Base-by-base conservation (phyloP, 92 coral and sea anemone species). In the Phenganax marumi region DNA sequence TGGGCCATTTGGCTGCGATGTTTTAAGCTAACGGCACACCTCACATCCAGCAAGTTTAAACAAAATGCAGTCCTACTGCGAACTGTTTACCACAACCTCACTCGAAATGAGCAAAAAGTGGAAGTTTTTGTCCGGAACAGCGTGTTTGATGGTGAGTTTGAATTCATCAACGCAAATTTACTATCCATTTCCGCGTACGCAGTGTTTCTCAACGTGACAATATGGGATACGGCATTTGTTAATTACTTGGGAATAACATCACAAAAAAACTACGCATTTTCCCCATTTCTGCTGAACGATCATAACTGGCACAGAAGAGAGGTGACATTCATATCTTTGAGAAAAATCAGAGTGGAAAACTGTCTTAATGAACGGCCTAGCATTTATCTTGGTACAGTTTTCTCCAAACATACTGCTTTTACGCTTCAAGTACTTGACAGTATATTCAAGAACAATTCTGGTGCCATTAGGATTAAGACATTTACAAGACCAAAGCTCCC, bases 391-490 rank as follows among this genome's bases (percentile, higher is more conserved):
- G 2, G 6, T 17, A 6, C 33, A 12, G 12, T 12, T 13, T 24
- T 33, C 50, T 25, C 11, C 17, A 33, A 10, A 0, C 72, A 10
- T 33, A 49, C 72, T 10, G 6, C 48, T 33, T 66, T 66, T 19
- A 49, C 9, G 72, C 49, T 66, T 10, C 48, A 66, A 66, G 43
- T 66, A 24, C 17, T 33, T 1, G 43, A 66, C 72, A 66, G 72
- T 66, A 33, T n/a, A 1, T 66, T 66, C 43, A 66, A 12, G 8
- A 72, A 72, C 77, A 72, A 72, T 33, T 72, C 77, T 72, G 77
- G 50, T 4, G 60, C 60, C 50, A 16, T 72, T 12, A 11, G 9
- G n/a, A 6, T 72, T 26, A 1, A 16, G 22, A n/a, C 58, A 12
- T 48, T 0, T 12, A 47, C 7, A 11, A 13, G 12, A 14, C 0